These are phyloP conservation scores for Drosophila kanapiae DNA, from an alignment of 1,140 invertebrate species.

Conservation along the genomic window DNA sequence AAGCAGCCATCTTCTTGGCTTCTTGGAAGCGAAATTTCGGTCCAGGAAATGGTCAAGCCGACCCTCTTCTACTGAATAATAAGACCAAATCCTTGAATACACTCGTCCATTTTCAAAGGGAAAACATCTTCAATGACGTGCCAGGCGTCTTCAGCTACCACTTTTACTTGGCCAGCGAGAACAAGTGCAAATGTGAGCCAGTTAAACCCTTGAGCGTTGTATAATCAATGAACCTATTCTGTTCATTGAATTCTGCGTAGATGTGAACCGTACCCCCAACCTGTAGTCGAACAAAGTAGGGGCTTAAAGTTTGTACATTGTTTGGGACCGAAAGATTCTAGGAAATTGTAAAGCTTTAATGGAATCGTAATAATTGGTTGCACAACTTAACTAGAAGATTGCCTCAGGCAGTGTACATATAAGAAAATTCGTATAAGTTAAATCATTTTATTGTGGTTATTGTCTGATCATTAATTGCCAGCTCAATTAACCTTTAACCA, in stretches of 20 bases:
- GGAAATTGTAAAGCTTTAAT: slow-evolving; percentile 4
- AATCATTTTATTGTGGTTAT: not conserved
- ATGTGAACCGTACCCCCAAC: not conserved
- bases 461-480: not conserved
- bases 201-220: slow-evolving; percentile 23
- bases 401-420: too few species aligned
- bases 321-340: not conserved
- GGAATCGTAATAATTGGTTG: not conserved
- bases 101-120: slow-evolving; percentile 9
- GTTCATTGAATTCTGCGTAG: slow-evolving; percentile 24
- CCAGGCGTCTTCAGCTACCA: not conserved
- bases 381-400: not conserved
- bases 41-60: slow-evolving; percentile 28
- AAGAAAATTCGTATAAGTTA: not conserved
- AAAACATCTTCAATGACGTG: slow-evolving; percentile 31
- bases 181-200: slow-evolving; percentile 21
- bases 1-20: slow-evolving; percentile 10
- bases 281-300: not conserved
- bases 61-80: slow-evolving; percentile 17
- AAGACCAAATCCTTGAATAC: slow-evolving; percentile 39
- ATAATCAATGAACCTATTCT: slow-evolving; percentile 29
- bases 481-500: slow-evolving; percentile 17
- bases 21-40: not conserved
- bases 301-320: slow-evolving; percentile 11
- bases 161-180: slow-evolving; percentile 15